Percentiles rank a stretch among this genome's conserved stretches.
Evolutionary conservation across 1,140 invertebrate genomes (phyloP).

Genomic region (Eciton burchellii): DNA sequence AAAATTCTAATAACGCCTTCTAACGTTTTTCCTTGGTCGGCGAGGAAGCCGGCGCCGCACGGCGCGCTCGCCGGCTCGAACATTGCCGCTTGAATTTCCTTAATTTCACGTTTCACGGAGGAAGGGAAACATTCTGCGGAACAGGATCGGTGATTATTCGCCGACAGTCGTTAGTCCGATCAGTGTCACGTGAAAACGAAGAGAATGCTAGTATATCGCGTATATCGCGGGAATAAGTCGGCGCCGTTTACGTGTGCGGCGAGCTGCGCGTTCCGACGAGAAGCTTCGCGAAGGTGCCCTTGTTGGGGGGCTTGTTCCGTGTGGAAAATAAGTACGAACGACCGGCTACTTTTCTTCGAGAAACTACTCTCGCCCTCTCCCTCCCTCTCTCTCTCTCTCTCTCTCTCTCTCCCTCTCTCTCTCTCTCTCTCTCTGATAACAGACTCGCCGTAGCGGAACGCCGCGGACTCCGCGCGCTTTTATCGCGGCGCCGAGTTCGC

Average conservation of each 20-base stretch:
- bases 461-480: constrained; percentile 16
- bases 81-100: too few relatives aligned
- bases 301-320: neutral
- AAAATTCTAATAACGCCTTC: constrained; percentile 41
- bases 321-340: constrained; percentile 40
- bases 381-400: too few relatives aligned
- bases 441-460: neutral
- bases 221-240: neutral
- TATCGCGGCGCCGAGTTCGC: neutral
- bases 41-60: neutral
- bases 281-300: neutral
- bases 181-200: neutral
- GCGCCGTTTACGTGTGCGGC: neutral
- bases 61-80: too few relatives aligned
- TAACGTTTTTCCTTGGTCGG: constrained; percentile 28
- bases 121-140: too few relatives aligned
- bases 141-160: too few relatives aligned
- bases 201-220: neutral
- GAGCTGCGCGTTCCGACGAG: neutral
- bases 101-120: neutral
- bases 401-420: too few relatives aligned
- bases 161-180: too few relatives aligned
- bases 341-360: constrained; percentile 20
- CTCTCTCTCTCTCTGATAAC: constrained; percentile 46
- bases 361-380: constrained; percentile 27